Percentiles rank a stretch among this genome's conserved stretches.
Evolutionary conservation across 2,113 vertebrate genomes (phyloP).

Genomic region (Kobus ellipsiprymnus): DNA sequence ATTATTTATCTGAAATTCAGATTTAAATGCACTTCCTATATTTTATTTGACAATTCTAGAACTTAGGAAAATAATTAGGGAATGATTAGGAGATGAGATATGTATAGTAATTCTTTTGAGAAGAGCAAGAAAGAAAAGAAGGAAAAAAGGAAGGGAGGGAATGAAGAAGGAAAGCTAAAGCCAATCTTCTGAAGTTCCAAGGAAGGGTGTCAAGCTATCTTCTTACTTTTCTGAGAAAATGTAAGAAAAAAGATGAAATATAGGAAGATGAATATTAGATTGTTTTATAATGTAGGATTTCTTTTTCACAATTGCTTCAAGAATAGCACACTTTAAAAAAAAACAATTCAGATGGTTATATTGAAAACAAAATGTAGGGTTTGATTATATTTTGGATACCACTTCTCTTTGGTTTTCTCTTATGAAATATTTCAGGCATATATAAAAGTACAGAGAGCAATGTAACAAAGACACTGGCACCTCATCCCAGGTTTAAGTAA

Average conservation of each 20-base stretch:
- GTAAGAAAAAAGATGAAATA: neutral
- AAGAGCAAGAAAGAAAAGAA: neutral
- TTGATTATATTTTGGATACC: neutral
- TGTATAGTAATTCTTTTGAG: neutral
- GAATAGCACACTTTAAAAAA: neutral
- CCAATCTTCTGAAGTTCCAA: neutral
- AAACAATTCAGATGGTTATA: neutral
- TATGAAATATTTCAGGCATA: neutral
- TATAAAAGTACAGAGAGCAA: neutral
- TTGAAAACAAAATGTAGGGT: neutral
- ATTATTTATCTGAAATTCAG: neutral
- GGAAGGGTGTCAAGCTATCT: neutral
- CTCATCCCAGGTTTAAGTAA: neutral
- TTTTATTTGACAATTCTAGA: neutral
- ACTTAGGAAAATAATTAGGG: neutral
- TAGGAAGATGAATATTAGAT: neutral
- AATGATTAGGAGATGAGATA: neutral
- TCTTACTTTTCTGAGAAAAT: neutral
- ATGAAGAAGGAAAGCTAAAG: neutral
- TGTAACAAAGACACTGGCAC: neutral
- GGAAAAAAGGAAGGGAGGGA: neutral
- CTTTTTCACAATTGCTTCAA: neutral
- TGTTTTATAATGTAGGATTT: neutral
- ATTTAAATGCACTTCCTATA: neutral
- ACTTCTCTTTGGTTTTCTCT: neutral